Evolutionary conservation across 2,888 invertebrate genomes (phyloP).

Genomic region (Chelonus formosanus): DNA sequence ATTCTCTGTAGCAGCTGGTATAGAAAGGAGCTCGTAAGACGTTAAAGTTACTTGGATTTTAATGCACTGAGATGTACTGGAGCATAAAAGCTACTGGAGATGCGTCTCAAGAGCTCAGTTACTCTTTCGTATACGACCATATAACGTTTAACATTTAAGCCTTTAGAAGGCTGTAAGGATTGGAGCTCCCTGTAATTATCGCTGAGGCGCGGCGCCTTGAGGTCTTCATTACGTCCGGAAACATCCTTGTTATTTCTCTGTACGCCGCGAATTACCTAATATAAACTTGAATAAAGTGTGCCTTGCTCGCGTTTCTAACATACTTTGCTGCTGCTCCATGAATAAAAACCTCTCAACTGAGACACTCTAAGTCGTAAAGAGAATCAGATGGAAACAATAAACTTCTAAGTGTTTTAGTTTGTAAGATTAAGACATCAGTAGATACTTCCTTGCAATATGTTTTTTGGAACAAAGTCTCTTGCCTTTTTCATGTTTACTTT

Average conservation of each 20-base stretch:
- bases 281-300: constrained; percentile 14
- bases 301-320: no score
- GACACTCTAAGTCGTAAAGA: constrained; percentile 1
- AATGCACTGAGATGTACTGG: constrained; percentile 41
- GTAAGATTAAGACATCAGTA: not conserved
- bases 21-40: not conserved
- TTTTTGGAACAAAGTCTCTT: not conserved
- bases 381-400: constrained; percentile 5
- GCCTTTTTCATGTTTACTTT: not conserved
- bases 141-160: constrained; percentile 65
- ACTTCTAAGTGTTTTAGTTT: not conserved
- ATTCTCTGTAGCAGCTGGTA: no score
- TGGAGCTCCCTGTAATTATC: constrained; percentile 65
- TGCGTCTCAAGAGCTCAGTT: constrained; percentile 49
- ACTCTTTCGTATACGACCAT: constrained; percentile 34
- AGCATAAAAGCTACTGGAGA: constrained; percentile 62
- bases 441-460: not conserved
- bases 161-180: constrained; percentile 65
- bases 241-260: constrained; percentile 63
- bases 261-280: constrained; percentile 47
- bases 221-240: constrained; percentile 63
- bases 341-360: not conserved
- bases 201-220: constrained; percentile 65
- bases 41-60: constrained; percentile 30
- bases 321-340: not conserved